A percentile compares a stretch with the other conserved stretches of the same genome.
These are phyloP conservation scores for Loris lydekkerianus DNA, from an alignment of 2,797 vertebrate genomes.

Conservation along the genomic window DNA sequence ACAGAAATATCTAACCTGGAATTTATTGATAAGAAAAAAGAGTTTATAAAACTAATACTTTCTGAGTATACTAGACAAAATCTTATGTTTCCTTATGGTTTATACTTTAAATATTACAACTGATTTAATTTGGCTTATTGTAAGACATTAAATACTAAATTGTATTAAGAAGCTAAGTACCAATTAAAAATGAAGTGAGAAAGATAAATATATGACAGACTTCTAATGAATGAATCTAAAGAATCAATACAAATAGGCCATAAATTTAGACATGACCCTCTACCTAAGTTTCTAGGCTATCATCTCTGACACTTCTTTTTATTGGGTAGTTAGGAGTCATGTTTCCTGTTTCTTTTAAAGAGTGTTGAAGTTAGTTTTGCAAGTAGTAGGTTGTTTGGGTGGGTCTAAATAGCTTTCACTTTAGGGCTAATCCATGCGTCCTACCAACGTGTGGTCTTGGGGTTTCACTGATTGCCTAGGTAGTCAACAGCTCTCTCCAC, in stretches of 20 bases:
- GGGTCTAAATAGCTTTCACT: background rate
- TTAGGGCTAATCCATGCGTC: background rate
- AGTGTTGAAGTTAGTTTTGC: background rate
- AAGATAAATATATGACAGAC: background rate
- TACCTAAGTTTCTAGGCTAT: background rate
- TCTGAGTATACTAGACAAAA: background rate
- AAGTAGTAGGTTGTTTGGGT: background rate
- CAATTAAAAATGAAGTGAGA: constrained; percentile 24
- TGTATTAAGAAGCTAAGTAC: background rate
- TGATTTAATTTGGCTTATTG: background rate
- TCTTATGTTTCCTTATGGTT: background rate
- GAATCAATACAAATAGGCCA: background rate
- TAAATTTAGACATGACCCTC: background rate
- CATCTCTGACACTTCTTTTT: background rate
- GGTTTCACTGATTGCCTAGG: background rate
- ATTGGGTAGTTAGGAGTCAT: background rate
- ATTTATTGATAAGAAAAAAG: background rate
- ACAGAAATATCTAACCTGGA: background rate
- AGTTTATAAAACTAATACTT: background rate
- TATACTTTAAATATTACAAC: background rate
- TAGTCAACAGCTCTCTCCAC: background rate
- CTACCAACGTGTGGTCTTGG: background rate
- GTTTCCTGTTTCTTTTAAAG: background rate
- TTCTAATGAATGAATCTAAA: background rate
- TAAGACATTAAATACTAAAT: constrained; percentile 53